Percentiles rank a stretch among this genome's conserved stretches.
Evolutionary conservation across 2,113 vertebrate species (phyloP).

Genomic region (Sturnira hondurensis): DNA sequence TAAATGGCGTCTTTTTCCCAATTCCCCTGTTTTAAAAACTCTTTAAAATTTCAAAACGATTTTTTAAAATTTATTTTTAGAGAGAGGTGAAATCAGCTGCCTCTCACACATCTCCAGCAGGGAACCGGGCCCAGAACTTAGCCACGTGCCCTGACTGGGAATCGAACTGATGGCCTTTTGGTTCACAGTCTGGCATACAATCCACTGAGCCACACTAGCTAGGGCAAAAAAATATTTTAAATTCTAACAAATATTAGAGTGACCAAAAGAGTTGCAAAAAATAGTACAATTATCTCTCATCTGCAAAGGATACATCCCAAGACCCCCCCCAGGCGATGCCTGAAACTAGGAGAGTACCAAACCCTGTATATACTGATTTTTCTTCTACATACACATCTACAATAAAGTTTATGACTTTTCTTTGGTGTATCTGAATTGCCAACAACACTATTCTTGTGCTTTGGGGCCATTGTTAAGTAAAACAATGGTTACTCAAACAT

Average conservation of each 20-base stretch:
- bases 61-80: too few relatives aligned
- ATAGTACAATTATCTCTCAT: background rate
- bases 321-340: background rate
- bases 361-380: background rate
- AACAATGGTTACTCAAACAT: background rate
- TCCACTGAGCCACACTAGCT: too few relatives aligned
- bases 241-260: background rate
- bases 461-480: background rate
- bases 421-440: background rate
- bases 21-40: background rate
- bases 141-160: too few relatives aligned
- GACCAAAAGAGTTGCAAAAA: background rate
- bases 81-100: too few relatives aligned
- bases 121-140: too few relatives aligned
- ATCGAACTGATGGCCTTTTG: too few relatives aligned
- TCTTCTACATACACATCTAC: background rate
- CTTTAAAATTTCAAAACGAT: too few relatives aligned
- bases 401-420: background rate
- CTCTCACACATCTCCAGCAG: too few relatives aligned
- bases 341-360: background rate
- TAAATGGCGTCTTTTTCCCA: background rate
- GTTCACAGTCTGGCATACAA: too few relatives aligned
- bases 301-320: background rate
- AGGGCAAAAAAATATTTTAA: background rate
- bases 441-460: background rate